phyloP scores from a whole-genome alignment of 2,113 vertebrate genomes.

The Cheilinus undulatus region DNA sequence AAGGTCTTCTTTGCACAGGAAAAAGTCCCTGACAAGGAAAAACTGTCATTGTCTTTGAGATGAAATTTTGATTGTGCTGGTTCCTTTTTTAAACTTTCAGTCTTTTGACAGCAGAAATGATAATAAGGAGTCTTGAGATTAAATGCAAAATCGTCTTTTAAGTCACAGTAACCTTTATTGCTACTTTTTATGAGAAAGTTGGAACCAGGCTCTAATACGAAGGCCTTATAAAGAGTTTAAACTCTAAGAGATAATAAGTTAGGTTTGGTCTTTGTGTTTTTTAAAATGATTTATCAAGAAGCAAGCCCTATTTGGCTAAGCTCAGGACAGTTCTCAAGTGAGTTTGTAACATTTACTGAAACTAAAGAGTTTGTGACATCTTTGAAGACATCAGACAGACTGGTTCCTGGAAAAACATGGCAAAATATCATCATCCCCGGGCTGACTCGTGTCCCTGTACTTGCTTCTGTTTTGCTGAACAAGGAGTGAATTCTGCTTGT shows the following conservation, averaged over 20 bases:
- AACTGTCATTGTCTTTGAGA: constrained; percentile 38
- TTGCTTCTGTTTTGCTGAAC: too few relatives aligned
- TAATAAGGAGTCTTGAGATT: constrained; percentile 17
- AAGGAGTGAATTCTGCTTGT: too few relatives aligned
- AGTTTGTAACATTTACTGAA: too few relatives aligned
- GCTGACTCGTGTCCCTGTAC: too few relatives aligned
- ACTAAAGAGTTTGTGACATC: too few relatives aligned
- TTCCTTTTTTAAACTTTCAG: constrained; percentile 5
- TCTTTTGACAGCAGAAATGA: constrained; percentile 13
- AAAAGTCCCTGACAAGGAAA: constrained; percentile 35
- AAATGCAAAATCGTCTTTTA: neutral
- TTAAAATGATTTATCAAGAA: too few relatives aligned
- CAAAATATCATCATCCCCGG: too few relatives aligned
- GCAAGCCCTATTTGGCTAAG: too few relatives aligned
- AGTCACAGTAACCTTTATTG: neutral
- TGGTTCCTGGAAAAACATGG: too few relatives aligned
- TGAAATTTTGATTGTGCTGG: constrained; percentile 15
- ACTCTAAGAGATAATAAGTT: neutral
- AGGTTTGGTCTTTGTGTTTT: too few relatives aligned
- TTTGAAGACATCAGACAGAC: too few relatives aligned
- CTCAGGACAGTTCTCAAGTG: too few relatives aligned
- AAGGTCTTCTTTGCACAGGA: constrained; percentile 35
- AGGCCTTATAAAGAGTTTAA: neutral
- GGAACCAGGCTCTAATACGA: neutral
- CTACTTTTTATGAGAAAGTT: neutral